Base-by-base conservation (phyloP, 1,140 invertebrate genomes). In the Anoplolepis gracilipes region DNA sequence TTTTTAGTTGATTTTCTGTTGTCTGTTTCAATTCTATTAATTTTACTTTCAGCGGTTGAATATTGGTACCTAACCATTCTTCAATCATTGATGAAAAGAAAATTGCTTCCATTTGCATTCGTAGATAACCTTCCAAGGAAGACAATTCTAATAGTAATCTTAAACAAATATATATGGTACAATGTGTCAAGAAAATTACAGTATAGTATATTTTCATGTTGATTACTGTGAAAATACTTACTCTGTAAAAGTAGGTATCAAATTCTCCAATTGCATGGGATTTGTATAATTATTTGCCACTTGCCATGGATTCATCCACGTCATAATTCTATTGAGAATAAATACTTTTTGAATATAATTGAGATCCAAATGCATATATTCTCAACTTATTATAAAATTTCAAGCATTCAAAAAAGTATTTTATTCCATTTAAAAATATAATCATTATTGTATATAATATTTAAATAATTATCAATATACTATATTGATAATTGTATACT, bases 221-320 rank as follows among this genome's bases (percentile, higher is more conserved):
- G 0, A 65, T 59, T 57, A n/a, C 11, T 36, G 4, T 55, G 3
- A 53, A 64, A 86, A n/a, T 69, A 46, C 94, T 95, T 92, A 96
- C 96, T 96, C 95, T 67, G 94, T 95, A 84, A 96, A 95, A 69
- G 94, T 93, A 61, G 95, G 95, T 59, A 96, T 84, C 19, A 96
- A 92, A 85, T 95, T 96, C 84, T 96, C 96, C 19, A 97, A 94
- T 89, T 97, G 96, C 94, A 96, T 96, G 0, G 96, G 96, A 92
- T 96, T 96, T 3, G 96, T 96, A 84, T 96, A 97, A 86, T 95
- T 96, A 85, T 96, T 96, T 39, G 95, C 93, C 25, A 97, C 92
- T 93, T 97, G 97, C 96, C 96, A 97, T 6, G 95, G 95, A 93
- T 97, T 97, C 92, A 97, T 93, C 97, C 97, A 97, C 0, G 96